Percentiles rank a stretch among this genome's conserved stretches.
These are phyloP conservation scores for Sclerurus mexicanus DNA, from an alignment of 2,113 vertebrate species.

Conservation along the genomic window DNA sequence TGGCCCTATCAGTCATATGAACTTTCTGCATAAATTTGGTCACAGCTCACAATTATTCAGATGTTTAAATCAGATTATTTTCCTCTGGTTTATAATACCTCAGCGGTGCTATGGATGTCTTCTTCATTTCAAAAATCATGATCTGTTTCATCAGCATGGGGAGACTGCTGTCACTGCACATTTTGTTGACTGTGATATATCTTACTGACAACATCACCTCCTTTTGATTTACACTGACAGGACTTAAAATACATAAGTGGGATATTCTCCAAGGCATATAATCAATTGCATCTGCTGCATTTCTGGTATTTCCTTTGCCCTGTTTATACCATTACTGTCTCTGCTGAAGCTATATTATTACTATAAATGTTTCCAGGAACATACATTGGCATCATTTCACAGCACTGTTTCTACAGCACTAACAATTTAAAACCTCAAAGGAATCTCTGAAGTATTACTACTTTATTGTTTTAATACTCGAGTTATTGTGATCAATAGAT, in stretches of 20 bases:
- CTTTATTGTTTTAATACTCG: slow-evolving; percentile 3
- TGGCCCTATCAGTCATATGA: background rate
- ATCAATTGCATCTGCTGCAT: slow-evolving; percentile 77
- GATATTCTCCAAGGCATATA: slow-evolving; percentile 73
- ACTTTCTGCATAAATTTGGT: slow-evolving; percentile 28
- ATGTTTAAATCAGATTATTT: slow-evolving; percentile 40
- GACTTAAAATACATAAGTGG: slow-evolving; percentile 70
- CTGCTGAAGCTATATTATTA: slow-evolving; percentile 61
- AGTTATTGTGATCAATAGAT: slow-evolving; percentile 57
- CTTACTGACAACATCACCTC: slow-evolving; percentile 61
- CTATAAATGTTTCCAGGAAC: slow-evolving; percentile 75
- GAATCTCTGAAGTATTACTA: background rate
- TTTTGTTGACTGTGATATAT: slow-evolving; percentile 54
- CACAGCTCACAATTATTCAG: background rate
- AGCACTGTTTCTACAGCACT: slow-evolving; percentile 3
- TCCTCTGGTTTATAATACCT: background rate
- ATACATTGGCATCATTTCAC: slow-evolving; percentile 51
- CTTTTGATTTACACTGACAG: slow-evolving; percentile 72
- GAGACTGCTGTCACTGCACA: slow-evolving; percentile 30
- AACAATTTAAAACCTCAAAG: slow-evolving; percentile 36
- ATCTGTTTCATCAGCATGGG: slow-evolving; percentile 26
- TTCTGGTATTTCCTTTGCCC: slow-evolving; percentile 74
- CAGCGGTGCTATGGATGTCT: background rate
- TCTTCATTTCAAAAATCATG: slow-evolving; percentile 12
- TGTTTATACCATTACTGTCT: slow-evolving; percentile 72